These are phyloP conservation scores for Lepus oiostolus DNA, from an alignment of 2,797 vertebrate genomes.

Conservation along the genomic window DNA sequence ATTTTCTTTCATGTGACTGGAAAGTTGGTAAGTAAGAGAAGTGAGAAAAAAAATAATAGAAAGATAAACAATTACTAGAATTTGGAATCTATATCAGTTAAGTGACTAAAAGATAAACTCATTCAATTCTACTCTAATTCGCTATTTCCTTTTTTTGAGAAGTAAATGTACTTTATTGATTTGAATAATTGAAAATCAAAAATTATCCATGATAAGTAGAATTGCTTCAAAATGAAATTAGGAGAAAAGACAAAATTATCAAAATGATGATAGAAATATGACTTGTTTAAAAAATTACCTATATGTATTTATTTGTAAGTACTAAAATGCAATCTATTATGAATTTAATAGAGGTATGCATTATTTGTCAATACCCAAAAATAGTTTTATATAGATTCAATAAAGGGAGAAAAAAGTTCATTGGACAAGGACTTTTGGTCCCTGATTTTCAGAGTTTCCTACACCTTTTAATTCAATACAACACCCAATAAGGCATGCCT, in stretches of 20 bases:
- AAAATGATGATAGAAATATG: not conserved
- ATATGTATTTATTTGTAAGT: not conserved
- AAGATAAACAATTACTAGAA: not conserved
- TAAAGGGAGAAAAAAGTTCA: not conserved
- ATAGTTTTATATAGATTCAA: not conserved
- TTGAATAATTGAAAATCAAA: constrained; percentile 31
- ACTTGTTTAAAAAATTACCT: not conserved
- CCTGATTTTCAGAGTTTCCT: not conserved
- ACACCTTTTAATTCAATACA: not conserved
- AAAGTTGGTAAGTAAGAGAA: no score
- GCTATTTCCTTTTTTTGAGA: not conserved
- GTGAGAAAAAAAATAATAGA: not conserved
- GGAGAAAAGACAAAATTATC: not conserved
- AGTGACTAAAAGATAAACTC: not conserved
- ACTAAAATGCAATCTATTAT: not conserved
- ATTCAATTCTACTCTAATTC: not conserved
- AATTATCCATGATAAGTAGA: not conserved
- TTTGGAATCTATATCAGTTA: not conserved
- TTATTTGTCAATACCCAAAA: not conserved
- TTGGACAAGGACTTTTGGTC: not conserved
- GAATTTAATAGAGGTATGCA: not conserved
- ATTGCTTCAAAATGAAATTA: constrained; percentile 14
- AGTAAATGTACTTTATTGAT: not conserved
- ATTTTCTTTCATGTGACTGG: not conserved
- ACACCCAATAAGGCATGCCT: not conserved